phyloP scores from a whole-genome alignment of 2,113 vertebrate genomes.

The Pteronura brasiliensis region DNA sequence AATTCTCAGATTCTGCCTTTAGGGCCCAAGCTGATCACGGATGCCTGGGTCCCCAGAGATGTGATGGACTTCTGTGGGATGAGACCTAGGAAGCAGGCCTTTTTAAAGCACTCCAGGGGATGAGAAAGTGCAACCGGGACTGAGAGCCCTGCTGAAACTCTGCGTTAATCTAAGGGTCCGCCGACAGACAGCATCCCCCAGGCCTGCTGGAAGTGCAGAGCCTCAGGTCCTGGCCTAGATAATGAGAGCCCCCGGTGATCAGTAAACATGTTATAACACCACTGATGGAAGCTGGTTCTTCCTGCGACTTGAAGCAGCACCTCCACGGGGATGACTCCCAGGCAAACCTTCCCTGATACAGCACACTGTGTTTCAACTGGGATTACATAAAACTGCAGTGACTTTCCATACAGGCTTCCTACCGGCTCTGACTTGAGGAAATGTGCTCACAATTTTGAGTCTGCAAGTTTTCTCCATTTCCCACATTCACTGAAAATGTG shows the following conservation, averaged over 20 bases:
- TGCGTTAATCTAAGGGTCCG: not conserved
- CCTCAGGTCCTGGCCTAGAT: rapidly evolving
- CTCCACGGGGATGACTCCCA: not conserved
- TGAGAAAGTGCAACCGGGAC: not conserved
- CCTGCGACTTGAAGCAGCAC: too few relatives aligned
- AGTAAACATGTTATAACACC: not conserved
- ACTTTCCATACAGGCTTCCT: not conserved
- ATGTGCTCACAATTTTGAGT: not conserved
- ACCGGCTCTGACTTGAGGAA: not conserved
- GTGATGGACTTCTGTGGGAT: not conserved
- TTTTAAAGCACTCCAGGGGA: not conserved
- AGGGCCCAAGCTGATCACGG: rapidly evolving
- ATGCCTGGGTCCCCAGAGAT: not conserved
- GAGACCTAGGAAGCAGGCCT: not conserved
- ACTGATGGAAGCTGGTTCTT: not conserved
- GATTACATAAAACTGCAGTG: not conserved
- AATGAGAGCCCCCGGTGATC: not conserved
- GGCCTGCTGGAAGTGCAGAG: not conserved
- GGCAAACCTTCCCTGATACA: not conserved
- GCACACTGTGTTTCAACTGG: not conserved
- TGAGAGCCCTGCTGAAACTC: not conserved
- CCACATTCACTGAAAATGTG: not conserved
- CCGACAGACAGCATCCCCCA: too few relatives aligned
- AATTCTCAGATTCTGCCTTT: not conserved
- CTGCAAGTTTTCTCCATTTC: not conserved